phyloP scores from a whole-genome alignment of 2,797 vertebrate species.

The Poeciliopsis turneri region DNA sequence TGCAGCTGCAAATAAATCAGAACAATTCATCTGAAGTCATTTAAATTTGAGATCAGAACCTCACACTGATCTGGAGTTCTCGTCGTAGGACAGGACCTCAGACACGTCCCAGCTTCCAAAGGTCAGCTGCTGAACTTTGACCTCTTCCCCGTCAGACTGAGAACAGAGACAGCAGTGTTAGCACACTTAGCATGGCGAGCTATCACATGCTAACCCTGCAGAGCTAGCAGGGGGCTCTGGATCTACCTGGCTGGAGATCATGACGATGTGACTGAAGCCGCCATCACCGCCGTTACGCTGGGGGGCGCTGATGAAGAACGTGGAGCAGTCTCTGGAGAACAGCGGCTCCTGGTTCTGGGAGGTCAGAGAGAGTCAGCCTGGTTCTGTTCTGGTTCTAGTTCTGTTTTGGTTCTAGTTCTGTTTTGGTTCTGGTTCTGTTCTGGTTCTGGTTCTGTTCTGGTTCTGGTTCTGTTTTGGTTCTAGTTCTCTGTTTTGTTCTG shows the following conservation, averaged over 20 bases:
- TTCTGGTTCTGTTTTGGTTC: too few relatives aligned
- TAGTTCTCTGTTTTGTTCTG: too few relatives aligned
- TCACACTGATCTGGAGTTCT: slow-evolving; percentile 68
- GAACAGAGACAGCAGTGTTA: background rate
- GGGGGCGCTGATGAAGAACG: slow-evolving; percentile 72
- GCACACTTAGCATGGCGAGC: background rate
- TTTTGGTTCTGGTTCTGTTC: too few relatives aligned
- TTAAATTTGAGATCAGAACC: slow-evolving; percentile 12
- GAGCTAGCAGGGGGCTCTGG: background rate
- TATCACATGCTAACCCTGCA: background rate
- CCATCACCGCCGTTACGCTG: slow-evolving; percentile 60
- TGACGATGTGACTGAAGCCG: slow-evolving; percentile 75
- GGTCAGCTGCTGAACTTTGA: slow-evolving; percentile 73
- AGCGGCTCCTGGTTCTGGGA: slow-evolving; percentile 75
- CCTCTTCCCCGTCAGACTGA: slow-evolving; percentile 62
- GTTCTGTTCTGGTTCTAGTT: background rate
- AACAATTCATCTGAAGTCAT: too few relatives aligned
- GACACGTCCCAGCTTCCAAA: slow-evolving; percentile 83
- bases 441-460: too few relatives aligned
- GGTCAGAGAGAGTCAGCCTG: background rate
- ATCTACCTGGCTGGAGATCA: slow-evolving; percentile 76
- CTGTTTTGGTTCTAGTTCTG: too few relatives aligned
- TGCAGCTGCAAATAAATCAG: too few relatives aligned
- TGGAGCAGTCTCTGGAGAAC: slow-evolving; percentile 70
- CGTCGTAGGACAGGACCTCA: slow-evolving; percentile 69